Evolutionary conservation across 2,113 vertebrate species (phyloP).

Genomic region (Percopsis transmontana): DNA sequence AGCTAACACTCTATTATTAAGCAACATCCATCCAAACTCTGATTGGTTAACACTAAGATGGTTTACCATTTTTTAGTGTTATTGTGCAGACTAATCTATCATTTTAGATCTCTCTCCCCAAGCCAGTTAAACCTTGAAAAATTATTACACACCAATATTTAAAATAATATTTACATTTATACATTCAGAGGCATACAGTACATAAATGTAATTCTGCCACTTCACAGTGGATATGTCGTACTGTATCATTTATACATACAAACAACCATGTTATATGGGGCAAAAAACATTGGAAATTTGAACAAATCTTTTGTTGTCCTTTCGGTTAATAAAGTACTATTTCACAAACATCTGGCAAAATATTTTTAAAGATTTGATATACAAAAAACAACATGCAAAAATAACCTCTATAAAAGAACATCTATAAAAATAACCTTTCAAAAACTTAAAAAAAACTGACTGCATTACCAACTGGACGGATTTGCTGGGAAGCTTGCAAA

Average conservation of each 20-base stretch:
- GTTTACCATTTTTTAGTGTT: not conserved
- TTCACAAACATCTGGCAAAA: too few relatives aligned
- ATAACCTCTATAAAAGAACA: slow-evolving; percentile 40
- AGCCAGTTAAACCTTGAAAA: too few relatives aligned
- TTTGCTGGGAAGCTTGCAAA: slow-evolving; percentile 21
- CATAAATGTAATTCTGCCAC: slow-evolving; percentile 30
- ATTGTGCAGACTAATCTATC: not conserved
- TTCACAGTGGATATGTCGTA: not conserved
- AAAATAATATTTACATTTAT: slow-evolving; percentile 67
- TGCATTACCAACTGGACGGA: slow-evolving; percentile 42
- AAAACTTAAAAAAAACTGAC: slow-evolving; percentile 50
- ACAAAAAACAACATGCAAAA: slow-evolving; percentile 29
- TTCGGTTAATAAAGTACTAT: too few relatives aligned
- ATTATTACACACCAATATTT: not conserved
- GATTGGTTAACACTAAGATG: not conserved
- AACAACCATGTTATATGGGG: not conserved
- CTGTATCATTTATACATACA: not conserved
- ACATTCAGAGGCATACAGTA: slow-evolving; percentile 53
- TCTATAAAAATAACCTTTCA: slow-evolving; percentile 45
- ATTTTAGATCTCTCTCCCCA: not conserved
- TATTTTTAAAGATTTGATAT: not conserved
- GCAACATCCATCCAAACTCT: not conserved
- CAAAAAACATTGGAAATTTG: not conserved
- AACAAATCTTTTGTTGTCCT: not conserved
- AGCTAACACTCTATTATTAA: not conserved